Conservation (phyloP, 2,797 vertebrate genomes). For the Tangara arthus region DNA sequence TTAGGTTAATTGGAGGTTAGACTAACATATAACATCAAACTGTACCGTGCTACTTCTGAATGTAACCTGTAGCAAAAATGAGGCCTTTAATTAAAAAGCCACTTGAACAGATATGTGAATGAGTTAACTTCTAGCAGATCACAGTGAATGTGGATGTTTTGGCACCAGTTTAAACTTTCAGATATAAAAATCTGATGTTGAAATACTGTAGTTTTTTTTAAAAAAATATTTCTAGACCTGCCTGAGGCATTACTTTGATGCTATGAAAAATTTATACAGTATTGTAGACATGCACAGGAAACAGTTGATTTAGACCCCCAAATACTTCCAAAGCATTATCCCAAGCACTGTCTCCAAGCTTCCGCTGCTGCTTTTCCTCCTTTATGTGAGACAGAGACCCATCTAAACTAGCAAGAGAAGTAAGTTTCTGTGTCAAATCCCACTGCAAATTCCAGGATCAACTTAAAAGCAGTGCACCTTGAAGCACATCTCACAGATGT, state of each 20-base stretch:
- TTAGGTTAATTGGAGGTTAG: not conserved
- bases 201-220: not conserved
- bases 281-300: not conserved
- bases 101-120: not conserved
- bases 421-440: not conserved
- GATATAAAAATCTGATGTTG: not conserved
- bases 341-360: not conserved
- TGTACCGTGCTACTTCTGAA: not conserved
- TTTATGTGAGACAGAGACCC: not conserved
- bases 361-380: not conserved
- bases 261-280: not conserved
- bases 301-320: not conserved
- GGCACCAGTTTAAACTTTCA: not conserved
- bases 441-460: not conserved
- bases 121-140: not conserved
- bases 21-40: not conserved
- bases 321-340: not conserved
- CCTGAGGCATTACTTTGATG: not conserved
- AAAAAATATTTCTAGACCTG: not conserved
- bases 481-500: not conserved
- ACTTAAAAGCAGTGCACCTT: not conserved
- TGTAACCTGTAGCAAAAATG: not conserved
- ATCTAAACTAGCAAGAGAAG: not conserved
- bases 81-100: not conserved
- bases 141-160: not conserved